Evolutionary conservation across 1,140 invertebrate genomes (phyloP).

Genomic region (Pogonomyrmex barbatus): DNA sequence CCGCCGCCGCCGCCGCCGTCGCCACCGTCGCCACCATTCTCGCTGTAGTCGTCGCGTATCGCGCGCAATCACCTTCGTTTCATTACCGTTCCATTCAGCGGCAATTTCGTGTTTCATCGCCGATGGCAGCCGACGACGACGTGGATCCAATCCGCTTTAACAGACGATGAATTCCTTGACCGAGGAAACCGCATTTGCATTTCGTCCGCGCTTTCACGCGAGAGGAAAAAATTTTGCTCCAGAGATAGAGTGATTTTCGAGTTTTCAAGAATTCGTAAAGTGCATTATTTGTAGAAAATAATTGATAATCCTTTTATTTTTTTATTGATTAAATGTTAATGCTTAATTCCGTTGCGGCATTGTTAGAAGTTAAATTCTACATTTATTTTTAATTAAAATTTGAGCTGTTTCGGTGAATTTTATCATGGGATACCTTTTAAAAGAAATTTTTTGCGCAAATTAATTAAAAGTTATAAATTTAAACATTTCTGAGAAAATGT

Average conservation of each 20-base stretch:
- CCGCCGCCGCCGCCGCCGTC: background rate
- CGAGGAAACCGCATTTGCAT: constrained; percentile 20
- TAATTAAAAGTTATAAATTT: background rate
- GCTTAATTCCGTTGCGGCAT: background rate
- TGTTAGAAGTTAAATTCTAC: background rate
- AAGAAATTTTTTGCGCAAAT: background rate
- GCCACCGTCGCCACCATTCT: constrained; percentile 44
- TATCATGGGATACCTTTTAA: background rate
- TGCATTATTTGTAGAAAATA: background rate
- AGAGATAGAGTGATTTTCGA: background rate
- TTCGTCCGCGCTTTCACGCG: constrained; percentile 4
- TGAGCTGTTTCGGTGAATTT: background rate
- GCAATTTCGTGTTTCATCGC: constrained; percentile 75
- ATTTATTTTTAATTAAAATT: background rate
- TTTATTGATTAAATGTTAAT: background rate
- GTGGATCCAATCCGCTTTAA: constrained; percentile 67
- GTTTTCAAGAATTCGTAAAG: background rate
- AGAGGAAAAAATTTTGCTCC: background rate
- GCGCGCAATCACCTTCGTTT: constrained; percentile 71
- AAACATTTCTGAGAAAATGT: background rate
- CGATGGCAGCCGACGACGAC: constrained; percentile 44
- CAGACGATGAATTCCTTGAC: constrained; percentile 56
- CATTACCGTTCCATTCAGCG: constrained; percentile 75
- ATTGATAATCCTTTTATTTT: background rate
- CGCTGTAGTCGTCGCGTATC: constrained; percentile 63